Conservation (phyloP, 2,113 vertebrate species). For the Mustela nigripes region DNA sequence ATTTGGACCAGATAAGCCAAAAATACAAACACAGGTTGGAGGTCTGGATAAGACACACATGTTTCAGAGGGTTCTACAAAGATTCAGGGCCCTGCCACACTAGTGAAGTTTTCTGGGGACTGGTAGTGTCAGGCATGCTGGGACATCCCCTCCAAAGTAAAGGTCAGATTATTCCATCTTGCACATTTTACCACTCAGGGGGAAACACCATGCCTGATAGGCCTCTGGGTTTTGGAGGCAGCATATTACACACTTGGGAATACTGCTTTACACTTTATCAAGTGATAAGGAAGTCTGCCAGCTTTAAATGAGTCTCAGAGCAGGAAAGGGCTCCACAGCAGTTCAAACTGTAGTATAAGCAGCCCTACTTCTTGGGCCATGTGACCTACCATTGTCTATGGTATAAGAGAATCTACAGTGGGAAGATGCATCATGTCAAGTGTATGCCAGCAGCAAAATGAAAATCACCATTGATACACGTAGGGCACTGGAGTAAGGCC, state of each 20-base stretch:
- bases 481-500: neutral
- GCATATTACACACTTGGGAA: neutral
- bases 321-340: neutral
- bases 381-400: neutral
- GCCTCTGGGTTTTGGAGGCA: neutral
- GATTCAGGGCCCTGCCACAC: neutral
- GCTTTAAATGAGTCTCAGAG: neutral
- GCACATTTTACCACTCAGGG: neutral
- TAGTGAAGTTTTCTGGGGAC: neutral
- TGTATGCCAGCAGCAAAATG: neutral
- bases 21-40: neutral
- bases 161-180: neutral
- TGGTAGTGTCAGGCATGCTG: neutral
- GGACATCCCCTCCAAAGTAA: neutral
- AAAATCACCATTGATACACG: neutral
- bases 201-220: neutral
- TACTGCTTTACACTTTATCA: neutral
- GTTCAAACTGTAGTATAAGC: neutral
- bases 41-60: neutral
- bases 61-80: neutral
- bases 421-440: neutral
- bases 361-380: neutral
- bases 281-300: neutral
- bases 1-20: neutral
- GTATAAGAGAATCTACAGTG: neutral